These are phyloP conservation scores for Eriocheir sinensis DNA, from an alignment of 1,140 invertebrate species.

Conservation along the genomic window DNA sequence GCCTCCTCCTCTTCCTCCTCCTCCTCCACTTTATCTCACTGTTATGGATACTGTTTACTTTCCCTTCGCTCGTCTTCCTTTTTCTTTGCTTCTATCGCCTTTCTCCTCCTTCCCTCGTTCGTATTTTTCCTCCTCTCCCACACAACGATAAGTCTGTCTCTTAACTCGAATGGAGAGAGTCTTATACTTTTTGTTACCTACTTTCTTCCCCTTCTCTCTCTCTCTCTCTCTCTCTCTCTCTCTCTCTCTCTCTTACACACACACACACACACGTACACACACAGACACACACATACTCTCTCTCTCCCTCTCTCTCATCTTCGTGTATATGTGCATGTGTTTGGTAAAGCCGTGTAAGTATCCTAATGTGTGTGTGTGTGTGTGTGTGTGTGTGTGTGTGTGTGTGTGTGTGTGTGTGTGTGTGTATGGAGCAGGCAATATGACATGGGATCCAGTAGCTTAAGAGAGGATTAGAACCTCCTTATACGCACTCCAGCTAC, in stretches of 20 bases:
- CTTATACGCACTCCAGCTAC: not conserved
- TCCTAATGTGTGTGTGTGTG: constrained; percentile 22
- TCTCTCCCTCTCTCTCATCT: not conserved
- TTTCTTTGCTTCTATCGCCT: not conserved
- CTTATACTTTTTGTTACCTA: no score
- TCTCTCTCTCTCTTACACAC: constrained; percentile 1
- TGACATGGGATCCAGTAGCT: not conserved
- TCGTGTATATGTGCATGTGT: not conserved
- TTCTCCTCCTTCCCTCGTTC: not conserved
- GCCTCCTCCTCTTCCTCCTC: not conserved
- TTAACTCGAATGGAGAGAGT: not conserved
- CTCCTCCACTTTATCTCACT: not conserved
- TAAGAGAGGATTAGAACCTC: not conserved
- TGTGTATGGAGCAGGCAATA: not conserved
- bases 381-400: not conserved
- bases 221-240: not conserved
- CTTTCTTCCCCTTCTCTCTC: no score
- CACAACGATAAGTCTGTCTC: not conserved
- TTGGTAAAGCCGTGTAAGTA: no score
- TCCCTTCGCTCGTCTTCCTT: not conserved
- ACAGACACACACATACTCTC: no score
- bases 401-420: constrained; percentile 15
- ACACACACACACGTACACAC: no score
- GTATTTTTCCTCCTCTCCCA: not conserved
- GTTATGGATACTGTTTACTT: constrained; percentile 15